Base-by-base conservation (phyloP, 2,888 invertebrate species). In the Luperina nickerlii region DNA sequence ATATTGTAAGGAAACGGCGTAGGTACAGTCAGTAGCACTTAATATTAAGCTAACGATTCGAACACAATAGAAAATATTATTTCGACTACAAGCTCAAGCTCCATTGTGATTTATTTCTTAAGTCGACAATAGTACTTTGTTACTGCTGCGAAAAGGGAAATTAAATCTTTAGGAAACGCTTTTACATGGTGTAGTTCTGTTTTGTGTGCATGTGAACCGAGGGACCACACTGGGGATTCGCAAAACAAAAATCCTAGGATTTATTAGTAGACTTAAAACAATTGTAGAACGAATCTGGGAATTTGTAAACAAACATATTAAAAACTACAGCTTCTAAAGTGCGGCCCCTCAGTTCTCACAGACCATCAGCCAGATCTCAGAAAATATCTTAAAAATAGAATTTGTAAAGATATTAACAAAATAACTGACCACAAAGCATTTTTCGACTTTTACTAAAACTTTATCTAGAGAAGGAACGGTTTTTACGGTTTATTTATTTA, bases 61-160 rank as follows among this genome's bases (percentile, higher is more conserved):
- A 65, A 63, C 62, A 85, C 85, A 85, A 85, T 85, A 83, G 85
- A 85, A 86, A 86, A 86, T 79, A 86, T 85, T 86, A 83, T 85
- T 85, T 85, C 84, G 76, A 82, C 67, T 86, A 79, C 86, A 83
- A 76, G 79, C 83, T 76, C 79, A 76, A 79, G 48, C 72, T 79
- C 85, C 68, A 74, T 83, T 79, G 79, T 86, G 83, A 85, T 86
- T 86, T 85, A 85, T 86, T 76, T 86, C 79, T 83, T 68, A 86
- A 83, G 76, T 84, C 87, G 82, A 87, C 90, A 88, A 87, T 87
- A 84, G 84, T 81, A 82, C 86, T 86, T 80, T 81, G 82, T 83
- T 67, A 67, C 51, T 67, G 62, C 48, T 18, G 70, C 83, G 81
- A 87, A 90, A 90, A 88, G 86, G 82, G 81, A 74, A 70, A 65